Conservation (phyloP, 1,140 invertebrate species). For the Pseudomyrmex sp. region DNA sequence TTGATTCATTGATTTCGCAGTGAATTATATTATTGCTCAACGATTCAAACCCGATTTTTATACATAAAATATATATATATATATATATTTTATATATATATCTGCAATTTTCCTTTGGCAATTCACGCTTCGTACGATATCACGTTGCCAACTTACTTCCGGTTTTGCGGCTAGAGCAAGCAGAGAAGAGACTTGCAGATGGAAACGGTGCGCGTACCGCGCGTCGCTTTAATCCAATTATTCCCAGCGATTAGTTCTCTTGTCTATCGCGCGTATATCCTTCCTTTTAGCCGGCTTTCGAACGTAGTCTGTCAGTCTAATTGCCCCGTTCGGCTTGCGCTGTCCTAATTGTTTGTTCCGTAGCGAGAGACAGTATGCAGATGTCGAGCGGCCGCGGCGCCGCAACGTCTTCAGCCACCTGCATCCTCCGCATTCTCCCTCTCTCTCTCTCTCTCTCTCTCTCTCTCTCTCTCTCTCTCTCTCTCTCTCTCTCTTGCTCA, state of each 20-base stretch:
- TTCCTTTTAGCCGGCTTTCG: conserved; percentile 48
- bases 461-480: conserved; percentile 6
- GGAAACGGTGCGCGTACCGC: conserved; percentile 34
- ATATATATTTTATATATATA: not conserved
- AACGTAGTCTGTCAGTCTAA: conserved; percentile 64
- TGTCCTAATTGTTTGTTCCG: conserved; percentile 68
- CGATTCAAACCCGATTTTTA: not conserved
- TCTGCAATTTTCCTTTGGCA: not conserved
- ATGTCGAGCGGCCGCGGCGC: conserved; percentile 15
- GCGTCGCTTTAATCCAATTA: conserved; percentile 72
- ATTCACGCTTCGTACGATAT: conserved; percentile 31
- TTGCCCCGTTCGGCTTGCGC: conserved; percentile 68
- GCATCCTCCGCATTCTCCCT: not conserved
- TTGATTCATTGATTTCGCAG: not conserved
- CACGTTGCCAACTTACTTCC: conserved; percentile 12
- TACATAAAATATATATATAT: not conserved
- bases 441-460: not conserved
- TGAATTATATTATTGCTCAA: not conserved
- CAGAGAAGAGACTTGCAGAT: not conserved
- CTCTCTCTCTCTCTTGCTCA: not conserved
- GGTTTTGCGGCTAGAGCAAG: conserved; percentile 37
- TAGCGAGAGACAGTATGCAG: conserved; percentile 62
- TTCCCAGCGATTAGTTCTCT: conserved; percentile 68
- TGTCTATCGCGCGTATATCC: conserved; percentile 61
- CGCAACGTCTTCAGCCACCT: conserved; percentile 3